Conservation (phyloP, 2,113 vertebrate species). For the Martes martes region DNA sequence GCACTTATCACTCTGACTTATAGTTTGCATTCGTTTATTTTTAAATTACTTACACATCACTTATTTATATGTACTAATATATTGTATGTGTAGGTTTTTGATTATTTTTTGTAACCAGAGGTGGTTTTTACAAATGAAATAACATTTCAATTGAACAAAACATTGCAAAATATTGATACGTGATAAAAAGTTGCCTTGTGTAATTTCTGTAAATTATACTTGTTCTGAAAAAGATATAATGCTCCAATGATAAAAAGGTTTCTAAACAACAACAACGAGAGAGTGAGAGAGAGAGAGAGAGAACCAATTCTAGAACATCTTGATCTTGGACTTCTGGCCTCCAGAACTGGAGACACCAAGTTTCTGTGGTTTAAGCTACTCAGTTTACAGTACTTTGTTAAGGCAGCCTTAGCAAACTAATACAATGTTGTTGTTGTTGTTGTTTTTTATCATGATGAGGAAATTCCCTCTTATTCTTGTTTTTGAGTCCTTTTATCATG, state of each 20-base stretch:
- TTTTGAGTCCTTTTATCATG: background rate
- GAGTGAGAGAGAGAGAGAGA: background rate
- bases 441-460: background rate
- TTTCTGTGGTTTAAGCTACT: background rate
- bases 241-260: slow-evolving; percentile 42
- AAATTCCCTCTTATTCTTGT: background rate
- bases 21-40: background rate
- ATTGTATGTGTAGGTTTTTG: slow-evolving; percentile 31
- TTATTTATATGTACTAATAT: background rate
- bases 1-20: background rate
- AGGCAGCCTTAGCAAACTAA: background rate
- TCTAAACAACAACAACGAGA: background rate
- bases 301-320: background rate
- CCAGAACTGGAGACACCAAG: background rate
- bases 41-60: background rate
- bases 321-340: background rate
- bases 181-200: slow-evolving; percentile 31
- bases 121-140: slow-evolving; percentile 59
- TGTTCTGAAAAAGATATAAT: slow-evolving; percentile 37
- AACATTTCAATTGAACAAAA: slow-evolving; percentile 57
- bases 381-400: background rate
- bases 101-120: slow-evolving; percentile 67
- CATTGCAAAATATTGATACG: slow-evolving; percentile 6
- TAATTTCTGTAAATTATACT: slow-evolving; percentile 38
- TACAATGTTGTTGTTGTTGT: background rate